Conservation (phyloP, 1,140 invertebrate genomes). For the Ceratosolen solmsi region DNA sequence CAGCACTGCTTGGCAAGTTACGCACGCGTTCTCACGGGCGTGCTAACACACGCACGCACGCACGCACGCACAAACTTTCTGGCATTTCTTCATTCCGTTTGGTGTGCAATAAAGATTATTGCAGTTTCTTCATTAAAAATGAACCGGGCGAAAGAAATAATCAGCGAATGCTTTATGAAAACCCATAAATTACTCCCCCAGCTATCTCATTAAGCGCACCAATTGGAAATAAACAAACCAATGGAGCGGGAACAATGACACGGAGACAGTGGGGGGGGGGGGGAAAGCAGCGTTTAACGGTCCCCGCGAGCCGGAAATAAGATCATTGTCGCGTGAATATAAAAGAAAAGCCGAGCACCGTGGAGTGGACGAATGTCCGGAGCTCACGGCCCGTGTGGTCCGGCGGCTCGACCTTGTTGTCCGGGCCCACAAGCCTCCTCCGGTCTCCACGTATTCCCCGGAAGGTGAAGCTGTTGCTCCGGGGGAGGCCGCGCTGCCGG, state of each 20-base stretch:
- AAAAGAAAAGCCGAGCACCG: neutral
- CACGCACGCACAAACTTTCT: neutral
- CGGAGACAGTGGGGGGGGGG: too few species aligned
- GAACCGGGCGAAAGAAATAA: neutral
- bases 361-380: neutral
- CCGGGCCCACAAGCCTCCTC: neutral
- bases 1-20: neutral
- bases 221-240: neutral
- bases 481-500: neutral
- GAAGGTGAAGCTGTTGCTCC: neutral
- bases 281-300: neutral
- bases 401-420: neutral
- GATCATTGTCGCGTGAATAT: slow-evolving; percentile 12
- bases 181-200: neutral
- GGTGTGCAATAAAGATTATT: neutral
- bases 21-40: neutral
- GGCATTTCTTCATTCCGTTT: neutral
- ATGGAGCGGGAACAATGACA: neutral
- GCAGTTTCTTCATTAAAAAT: slow-evolving; percentile 3
- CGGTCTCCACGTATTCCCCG: slow-evolving; percentile 4
- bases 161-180: neutral
- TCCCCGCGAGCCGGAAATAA: slow-evolving; percentile 4
- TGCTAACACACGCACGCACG: too few species aligned
- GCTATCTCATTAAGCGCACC: slow-evolving; percentile 5
- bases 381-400: slow-evolving; percentile 13